Evolutionary conservation across 2,113 vertebrate genomes (phyloP), one percentile per base, ranked within the genome.

Genomic region (Syngnathus floridae): DNA sequence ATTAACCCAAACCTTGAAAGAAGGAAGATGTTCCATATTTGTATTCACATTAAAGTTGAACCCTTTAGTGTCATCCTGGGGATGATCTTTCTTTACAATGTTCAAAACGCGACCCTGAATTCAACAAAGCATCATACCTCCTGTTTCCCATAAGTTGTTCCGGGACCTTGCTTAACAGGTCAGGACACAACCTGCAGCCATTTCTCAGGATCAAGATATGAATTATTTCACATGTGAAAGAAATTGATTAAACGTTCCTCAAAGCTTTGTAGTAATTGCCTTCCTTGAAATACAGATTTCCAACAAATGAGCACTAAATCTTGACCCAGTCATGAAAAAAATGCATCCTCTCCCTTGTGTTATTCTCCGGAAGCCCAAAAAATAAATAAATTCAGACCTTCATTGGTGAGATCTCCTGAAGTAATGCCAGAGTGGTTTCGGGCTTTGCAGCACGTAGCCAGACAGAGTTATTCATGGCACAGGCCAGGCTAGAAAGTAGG

Each of bases 391-490:
- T 66, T 14, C 26, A 46, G 49, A 67, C 51, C 63, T 52, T 57
- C 61, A 46, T 16, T 16, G 17, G 35, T 48, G 55, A 76, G 43
- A 45, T 40, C 62, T 69, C 78, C 70, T 38, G 31, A 59, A 64
- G 60, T 40, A 10, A 57, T 36, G 60, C 11, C 77, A 72, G 36
- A 67, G 56, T 19, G 54, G 67, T 65, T 65, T 26, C 36, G 35
- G 59, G 51, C 56, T 86, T 77, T 72, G 52, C 67, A 59, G 62
- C 72, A 73, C 62, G 75, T 71, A 78, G 72, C 72, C 71, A 82
- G 45, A 70, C 59, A 69, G 66, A 80, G 77, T 85, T 81, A 81
- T 84, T 86, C 82, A 79, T 86, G 70, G 77, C 66, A 59, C n/a
- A 57, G 77, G 82, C 71, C 40, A 3, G 61, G 62, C 62, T 71